phyloP scores from a whole-genome alignment of 2,888 invertebrate species.

The Catocala fraxini region DNA sequence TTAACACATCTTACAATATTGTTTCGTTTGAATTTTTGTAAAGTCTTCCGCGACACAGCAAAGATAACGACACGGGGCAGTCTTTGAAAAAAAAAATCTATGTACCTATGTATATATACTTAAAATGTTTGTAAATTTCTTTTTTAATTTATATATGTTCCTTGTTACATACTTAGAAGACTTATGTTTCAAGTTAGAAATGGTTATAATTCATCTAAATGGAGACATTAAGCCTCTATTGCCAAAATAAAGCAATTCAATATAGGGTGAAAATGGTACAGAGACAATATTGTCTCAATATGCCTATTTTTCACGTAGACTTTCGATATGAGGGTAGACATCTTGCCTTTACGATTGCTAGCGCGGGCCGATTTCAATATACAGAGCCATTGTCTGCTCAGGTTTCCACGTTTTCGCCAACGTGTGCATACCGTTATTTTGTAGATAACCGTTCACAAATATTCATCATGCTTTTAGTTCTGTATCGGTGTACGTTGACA shows the following conservation, averaged over 20 bases:
- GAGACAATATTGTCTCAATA: slow-evolving; percentile 40
- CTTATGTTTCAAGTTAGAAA: no score
- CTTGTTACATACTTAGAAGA: no score
- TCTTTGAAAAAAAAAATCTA: no score
- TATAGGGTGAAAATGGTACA: slow-evolving; percentile 31
- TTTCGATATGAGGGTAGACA: slow-evolving; percentile 69
- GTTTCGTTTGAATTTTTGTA: no score
- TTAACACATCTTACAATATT: no score
- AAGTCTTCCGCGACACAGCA: no score
- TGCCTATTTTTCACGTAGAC: slow-evolving; percentile 46
- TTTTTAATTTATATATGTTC: no score
- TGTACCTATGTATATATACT: no score
- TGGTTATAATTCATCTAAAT: slow-evolving; percentile 19
- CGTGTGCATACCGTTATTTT: slow-evolving; percentile 61
- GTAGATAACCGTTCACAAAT: slow-evolving; percentile 46
- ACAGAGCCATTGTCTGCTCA: slow-evolving; percentile 57
- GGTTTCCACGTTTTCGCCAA: slow-evolving; percentile 55
- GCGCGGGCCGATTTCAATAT: slow-evolving; percentile 64
- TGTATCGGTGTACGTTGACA: slow-evolving; percentile 20
- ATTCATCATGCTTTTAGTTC: slow-evolving; percentile 40
- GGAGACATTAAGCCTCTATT: slow-evolving; percentile 32
- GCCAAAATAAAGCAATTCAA: slow-evolving; percentile 34
- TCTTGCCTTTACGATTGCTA: slow-evolving; percentile 72
- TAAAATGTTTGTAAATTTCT: no score
- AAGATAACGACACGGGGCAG: no score